Evolutionary conservation across 2,888 invertebrate species (phyloP), one percentile per base, ranked within the genome.

Genomic region (Leptopilina drosophilae): DNA sequence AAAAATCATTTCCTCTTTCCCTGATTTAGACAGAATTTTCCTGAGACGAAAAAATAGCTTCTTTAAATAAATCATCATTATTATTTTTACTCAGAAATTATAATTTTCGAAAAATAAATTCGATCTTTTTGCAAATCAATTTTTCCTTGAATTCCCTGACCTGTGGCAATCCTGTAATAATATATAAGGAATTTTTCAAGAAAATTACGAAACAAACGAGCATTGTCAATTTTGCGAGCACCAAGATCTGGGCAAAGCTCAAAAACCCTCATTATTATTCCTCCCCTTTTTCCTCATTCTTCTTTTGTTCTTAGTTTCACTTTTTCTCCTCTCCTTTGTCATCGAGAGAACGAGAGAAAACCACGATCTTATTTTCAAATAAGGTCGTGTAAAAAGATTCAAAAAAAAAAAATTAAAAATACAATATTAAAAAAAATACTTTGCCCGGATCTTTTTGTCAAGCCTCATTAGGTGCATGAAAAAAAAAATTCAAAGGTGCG

Each of bases 181-280:
- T 15, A 26, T 53, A 20, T 62, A 62, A 12, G 20, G 42, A 42
- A 42, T 26, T 69, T 53, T 69, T 69, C 69, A 49, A 69, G 53
- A 69, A 49, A 53, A 69, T 69, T 69, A 53, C 69, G 53, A 26
- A 53, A 62, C 62, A 69, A 66, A 69, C 69, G 69, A 69, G 69
- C 69, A 69, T 26, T 69, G 53, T 49, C 69, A 53, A 69, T 49
- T 49, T 49, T 69, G 49, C 49, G 69, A 49, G 69, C 69, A 53
- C 49, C 49, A 69, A 69, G 69, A 69, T 49, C 69, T 69, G 53
- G 69, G 49, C 69, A 69, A 67, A 67, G 49, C 67, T 67, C 67
- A 67, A 69, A 49, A 49, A 12, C 49, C 26, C 69, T 69, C 33
- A 69, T 69, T 69, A 69, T 69, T 69, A 49, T 46, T 67, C 20